Evolutionary conservation across 2,888 invertebrate genomes (phyloP).

Genomic region (Philhelius pedissequus): DNA sequence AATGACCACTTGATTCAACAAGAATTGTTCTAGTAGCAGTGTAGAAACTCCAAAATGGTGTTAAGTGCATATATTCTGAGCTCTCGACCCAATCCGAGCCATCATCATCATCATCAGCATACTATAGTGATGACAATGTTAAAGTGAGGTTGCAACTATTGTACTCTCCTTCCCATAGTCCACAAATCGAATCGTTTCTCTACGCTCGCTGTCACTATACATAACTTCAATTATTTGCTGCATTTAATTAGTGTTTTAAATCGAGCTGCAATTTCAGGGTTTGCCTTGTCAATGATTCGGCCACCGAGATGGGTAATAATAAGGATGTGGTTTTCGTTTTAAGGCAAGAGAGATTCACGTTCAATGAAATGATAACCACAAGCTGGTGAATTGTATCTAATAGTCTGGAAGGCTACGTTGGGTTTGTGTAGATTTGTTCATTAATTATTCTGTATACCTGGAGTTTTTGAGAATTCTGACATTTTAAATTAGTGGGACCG

Average conservation of each 20-base stretch:
- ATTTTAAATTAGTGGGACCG: too few relatives aligned
- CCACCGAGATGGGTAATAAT: conserved; percentile 29
- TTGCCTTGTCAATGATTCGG: conserved; percentile 27
- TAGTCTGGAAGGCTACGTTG: background rate
- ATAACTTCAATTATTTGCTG: conserved; percentile 51
- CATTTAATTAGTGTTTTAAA: conserved; percentile 63
- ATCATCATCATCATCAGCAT: background rate
- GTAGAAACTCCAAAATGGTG: conserved; percentile 44
- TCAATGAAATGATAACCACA: conserved; percentile 10
- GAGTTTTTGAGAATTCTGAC: too few relatives aligned
- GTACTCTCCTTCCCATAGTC: background rate
- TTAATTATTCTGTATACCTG: too few relatives aligned
- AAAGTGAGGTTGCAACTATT: background rate
- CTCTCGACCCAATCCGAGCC: conserved; percentile 43
- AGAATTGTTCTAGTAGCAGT: conserved; percentile 42
- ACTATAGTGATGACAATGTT: background rate
- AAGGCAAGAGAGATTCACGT: background rate
- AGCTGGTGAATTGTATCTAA: background rate
- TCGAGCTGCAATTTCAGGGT: conserved; percentile 27
- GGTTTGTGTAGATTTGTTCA: background rate
- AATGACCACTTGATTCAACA: conserved; percentile 64
- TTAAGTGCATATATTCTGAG: conserved; percentile 32
- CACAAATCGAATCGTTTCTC: background rate
- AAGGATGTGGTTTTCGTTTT: conserved; percentile 27
- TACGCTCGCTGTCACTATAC: conserved; percentile 32